These are phyloP conservation scores for Hippolais icterina DNA, from an alignment of 2,113 vertebrate genomes.

Conservation along the genomic window DNA sequence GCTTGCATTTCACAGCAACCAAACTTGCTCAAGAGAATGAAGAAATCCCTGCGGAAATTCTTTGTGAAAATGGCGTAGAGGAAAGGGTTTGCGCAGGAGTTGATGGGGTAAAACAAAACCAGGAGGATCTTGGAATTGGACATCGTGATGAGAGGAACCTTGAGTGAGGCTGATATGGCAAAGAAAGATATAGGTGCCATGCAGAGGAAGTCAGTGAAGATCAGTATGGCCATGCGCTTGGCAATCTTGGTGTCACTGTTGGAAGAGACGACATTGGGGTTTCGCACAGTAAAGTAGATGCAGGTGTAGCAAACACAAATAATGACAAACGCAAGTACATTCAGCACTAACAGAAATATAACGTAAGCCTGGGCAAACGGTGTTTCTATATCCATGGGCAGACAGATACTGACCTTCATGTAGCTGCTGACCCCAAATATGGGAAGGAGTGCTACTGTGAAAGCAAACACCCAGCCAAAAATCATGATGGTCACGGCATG, in stretches of 20 bases:
- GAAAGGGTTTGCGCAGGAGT: conserved; percentile 96
- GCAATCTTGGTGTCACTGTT: conserved; percentile 89
- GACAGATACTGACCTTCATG: conserved; percentile 93
- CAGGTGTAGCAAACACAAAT: conserved; percentile 90
- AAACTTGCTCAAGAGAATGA: conserved; percentile 88
- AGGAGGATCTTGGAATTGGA: conserved; percentile 92
- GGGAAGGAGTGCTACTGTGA: conserved; percentile 83
- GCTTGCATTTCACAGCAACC: conserved; percentile 88
- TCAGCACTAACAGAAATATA: conserved; percentile 86
- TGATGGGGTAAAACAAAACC: conserved; percentile 96
- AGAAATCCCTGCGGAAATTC: conserved; percentile 93
- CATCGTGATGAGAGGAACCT: conserved; percentile 91
- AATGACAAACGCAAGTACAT: conserved; percentile 86
- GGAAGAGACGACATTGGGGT: conserved; percentile 83
- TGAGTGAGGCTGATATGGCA: conserved; percentile 92
- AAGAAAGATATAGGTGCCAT: conserved; percentile 98
- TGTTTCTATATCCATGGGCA: conserved; percentile 94
- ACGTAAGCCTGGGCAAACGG: conserved; percentile 84
- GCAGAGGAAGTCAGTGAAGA: conserved; percentile 97
- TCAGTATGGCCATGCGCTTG: conserved; percentile 93
- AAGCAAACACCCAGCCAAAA: conserved; percentile 88
- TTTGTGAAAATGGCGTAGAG: conserved; percentile 96
- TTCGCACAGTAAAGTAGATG: conserved; percentile 91
- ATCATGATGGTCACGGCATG: conserved; percentile 87
- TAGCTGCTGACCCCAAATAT: conserved; percentile 92